These are phyloP conservation scores for Tachina lurida DNA, from an alignment of 2,888 invertebrate genomes.

Conservation along the genomic window DNA sequence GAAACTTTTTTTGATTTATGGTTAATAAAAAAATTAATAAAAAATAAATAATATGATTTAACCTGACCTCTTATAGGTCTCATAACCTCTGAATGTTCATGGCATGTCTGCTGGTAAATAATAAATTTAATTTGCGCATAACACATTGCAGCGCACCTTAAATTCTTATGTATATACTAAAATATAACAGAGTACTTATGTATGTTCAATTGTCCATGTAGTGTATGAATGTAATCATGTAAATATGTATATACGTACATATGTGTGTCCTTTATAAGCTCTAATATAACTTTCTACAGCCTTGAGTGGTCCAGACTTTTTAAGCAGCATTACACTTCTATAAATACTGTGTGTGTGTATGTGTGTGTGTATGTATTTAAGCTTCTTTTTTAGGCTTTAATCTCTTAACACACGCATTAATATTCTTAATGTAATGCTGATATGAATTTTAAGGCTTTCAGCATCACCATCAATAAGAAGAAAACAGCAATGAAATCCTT, in stretches of 20 bases:
- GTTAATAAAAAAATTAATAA: too few relatives aligned
- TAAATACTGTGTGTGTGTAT: neutral
- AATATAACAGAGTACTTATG: neutral
- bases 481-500: slow-evolving; percentile 19
- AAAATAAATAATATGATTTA: too few relatives aligned
- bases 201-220: neutral
- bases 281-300: slow-evolving; percentile 28
- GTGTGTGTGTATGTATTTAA: neutral
- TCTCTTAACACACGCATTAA: slow-evolving; percentile 43
- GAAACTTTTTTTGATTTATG: too few relatives aligned
- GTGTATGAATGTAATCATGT: neutral
- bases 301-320: slow-evolving; percentile 28
- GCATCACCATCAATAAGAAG: slow-evolving; percentile 12
- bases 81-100: too few relatives aligned
- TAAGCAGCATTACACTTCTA: slow-evolving; percentile 25
- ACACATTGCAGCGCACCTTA: neutral
- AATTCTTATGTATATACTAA: neutral
- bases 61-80: too few relatives aligned
- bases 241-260: neutral
- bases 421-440: slow-evolving; percentile 35
- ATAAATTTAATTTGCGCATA: neutral
- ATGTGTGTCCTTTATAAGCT: neutral
- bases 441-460: slow-evolving; percentile 53
- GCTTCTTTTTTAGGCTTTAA: neutral
- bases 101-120: neutral